phyloP scores from a whole-genome alignment of 2,113 vertebrate species.

The Petrocephalus zakoni region DNA sequence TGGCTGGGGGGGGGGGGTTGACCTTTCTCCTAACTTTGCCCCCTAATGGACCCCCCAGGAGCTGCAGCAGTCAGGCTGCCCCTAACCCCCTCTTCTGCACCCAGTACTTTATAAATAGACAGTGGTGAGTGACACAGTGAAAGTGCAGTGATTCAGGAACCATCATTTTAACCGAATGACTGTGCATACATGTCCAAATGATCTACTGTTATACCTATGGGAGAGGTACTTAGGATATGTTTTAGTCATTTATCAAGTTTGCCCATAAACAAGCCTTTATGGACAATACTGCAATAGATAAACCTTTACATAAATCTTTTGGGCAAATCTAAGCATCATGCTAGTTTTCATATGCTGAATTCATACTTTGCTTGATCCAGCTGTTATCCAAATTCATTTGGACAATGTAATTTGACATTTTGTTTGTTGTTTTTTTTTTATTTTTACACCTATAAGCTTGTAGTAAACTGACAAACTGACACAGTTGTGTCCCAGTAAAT shows the following conservation, averaged over 20 bases:
- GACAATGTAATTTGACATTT: not conserved
- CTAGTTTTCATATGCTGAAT: not conserved
- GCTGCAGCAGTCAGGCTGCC: not conserved
- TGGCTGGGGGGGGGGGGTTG: not conserved
- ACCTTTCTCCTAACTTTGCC: not conserved
- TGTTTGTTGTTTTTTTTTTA: not conserved
- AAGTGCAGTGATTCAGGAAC: not conserved
- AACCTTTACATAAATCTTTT: not conserved
- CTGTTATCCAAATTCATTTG: not conserved
- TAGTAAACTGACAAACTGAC: not conserved
- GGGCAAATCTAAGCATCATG: not conserved
- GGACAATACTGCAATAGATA: not conserved
- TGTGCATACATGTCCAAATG: not conserved
- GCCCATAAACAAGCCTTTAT: not conserved
- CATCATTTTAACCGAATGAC: not conserved
- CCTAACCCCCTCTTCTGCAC: not conserved
- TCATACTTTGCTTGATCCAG: not conserved
- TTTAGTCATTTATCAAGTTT: not conserved
- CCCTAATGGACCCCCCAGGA: slow-evolving; percentile 10
- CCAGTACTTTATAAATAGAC: not conserved
- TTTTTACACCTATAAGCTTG: not conserved
- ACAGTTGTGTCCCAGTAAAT: not conserved
- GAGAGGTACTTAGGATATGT: not conserved
- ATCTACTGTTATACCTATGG: not conserved
- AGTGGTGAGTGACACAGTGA: not conserved